Percentiles rank a stretch among this genome's conserved stretches.
These are phyloP conservation scores for Drosophila macrothrix DNA, from an alignment of 2,888 invertebrate genomes.

Conservation along the genomic window DNA sequence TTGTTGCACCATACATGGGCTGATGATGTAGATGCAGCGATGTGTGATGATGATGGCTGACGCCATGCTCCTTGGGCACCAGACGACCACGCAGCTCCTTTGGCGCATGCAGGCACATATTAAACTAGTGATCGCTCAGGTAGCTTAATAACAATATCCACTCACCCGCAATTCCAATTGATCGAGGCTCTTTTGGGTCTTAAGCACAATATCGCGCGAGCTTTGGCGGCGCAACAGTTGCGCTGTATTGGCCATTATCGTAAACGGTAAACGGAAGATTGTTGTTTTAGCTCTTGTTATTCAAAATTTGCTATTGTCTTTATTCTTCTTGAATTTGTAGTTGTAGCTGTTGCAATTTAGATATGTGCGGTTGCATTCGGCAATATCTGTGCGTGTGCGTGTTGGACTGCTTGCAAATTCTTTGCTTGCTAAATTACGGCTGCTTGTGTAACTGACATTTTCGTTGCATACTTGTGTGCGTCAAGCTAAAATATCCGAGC, in stretches of 20 bases:
- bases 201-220: constrained; percentile 90
- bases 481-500: constrained; percentile 30
- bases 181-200: constrained; percentile 91
- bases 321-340: constrained; percentile 8
- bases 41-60: constrained; percentile 85
- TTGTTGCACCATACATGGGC: constrained; percentile 93
- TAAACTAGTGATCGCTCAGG: background rate
- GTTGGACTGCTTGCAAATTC: constrained; percentile 32
- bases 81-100: constrained; percentile 92
- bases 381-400: constrained; percentile 30
- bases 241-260: constrained; percentile 93
- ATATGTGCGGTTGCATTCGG: constrained; percentile 19
- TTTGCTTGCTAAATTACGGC: constrained; percentile 12
- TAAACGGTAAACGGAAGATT: constrained; percentile 30
- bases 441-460: constrained; percentile 18
- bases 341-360: constrained; percentile 4
- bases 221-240: constrained; percentile 95
- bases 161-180: constrained; percentile 93
- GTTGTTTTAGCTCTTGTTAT: constrained; percentile 11
- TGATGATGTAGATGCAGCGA: constrained; percentile 78
- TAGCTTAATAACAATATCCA: constrained; percentile 12
- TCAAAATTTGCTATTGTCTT: constrained; percentile 8
- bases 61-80: constrained; percentile 90
- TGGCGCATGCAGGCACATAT: background rate
- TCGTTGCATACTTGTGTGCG: constrained; percentile 47